Percentiles rank a stretch among this genome's conserved stretches.
Conservation (phyloP, 2,113 vertebrate species). For the Hepsetus odoe region DNA sequence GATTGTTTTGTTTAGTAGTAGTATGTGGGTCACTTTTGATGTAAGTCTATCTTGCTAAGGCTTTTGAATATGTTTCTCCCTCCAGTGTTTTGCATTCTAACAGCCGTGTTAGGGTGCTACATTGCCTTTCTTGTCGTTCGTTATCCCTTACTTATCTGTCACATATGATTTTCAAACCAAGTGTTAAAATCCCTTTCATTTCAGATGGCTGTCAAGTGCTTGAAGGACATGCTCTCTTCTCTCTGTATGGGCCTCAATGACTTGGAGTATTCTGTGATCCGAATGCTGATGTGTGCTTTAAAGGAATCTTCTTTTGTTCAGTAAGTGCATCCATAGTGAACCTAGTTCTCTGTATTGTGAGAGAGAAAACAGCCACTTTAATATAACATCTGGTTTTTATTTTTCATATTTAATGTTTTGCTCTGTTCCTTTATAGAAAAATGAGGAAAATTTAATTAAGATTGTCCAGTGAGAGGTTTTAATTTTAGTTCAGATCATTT, state of each 20-base stretch:
- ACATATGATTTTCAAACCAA: not conserved
- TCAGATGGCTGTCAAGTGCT: conserved; percentile 55
- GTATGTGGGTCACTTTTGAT: not conserved
- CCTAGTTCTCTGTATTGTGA: not conserved
- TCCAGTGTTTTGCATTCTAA: not conserved
- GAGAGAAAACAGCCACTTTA: not conserved
- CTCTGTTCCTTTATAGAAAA: not conserved
- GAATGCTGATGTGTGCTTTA: conserved; percentile 57
- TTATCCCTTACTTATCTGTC: not conserved
- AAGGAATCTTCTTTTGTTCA: conserved; percentile 3
- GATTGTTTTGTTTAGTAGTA: not conserved
- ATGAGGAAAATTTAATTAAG: not conserved
- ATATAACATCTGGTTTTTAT: not conserved
- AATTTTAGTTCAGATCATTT: not conserved
- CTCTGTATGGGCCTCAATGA: conserved; percentile 49
- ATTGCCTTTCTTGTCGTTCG: not conserved
- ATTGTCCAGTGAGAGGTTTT: not conserved
- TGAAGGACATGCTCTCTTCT: conserved; percentile 57
- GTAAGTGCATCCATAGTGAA: not conserved
- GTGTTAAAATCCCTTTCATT: conserved; percentile 51
- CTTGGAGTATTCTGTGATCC: conserved; percentile 51
- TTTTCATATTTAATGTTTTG: not conserved
- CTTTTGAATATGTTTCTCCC: not conserved
- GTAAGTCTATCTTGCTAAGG: not conserved
- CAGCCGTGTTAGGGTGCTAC: not conserved